Evolutionary conservation across 2,888 invertebrate genomes (phyloP).

Genomic region (Apotomis capreana): DNA sequence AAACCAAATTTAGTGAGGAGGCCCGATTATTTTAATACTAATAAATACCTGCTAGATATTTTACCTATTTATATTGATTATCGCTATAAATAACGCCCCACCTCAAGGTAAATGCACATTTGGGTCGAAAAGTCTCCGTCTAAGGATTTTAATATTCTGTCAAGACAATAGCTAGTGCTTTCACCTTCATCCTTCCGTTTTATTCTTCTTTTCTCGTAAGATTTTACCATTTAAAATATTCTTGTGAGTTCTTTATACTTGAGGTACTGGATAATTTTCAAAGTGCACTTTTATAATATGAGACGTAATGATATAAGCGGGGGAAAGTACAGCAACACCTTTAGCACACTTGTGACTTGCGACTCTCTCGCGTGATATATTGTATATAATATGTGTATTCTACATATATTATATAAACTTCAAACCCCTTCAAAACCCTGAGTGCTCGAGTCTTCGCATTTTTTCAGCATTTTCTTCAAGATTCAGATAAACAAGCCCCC

Average conservation of each 20-base stretch:
- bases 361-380: too few relatives aligned
- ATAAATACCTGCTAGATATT: too few relatives aligned
- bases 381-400: too few relatives aligned
- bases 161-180: slow-evolving; percentile 1
- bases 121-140: slow-evolving; percentile 9
- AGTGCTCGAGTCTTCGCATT: neutral
- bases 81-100: slow-evolving; percentile 2
- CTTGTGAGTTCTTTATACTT: neutral
- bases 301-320: too few relatives aligned
- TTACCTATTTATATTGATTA: too few relatives aligned
- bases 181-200: neutral
- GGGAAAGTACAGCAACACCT: too few relatives aligned
- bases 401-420: too few relatives aligned
- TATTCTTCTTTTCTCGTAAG: neutral
- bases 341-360: too few relatives aligned
- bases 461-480: slow-evolving; percentile 7
- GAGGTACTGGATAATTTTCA: neutral
- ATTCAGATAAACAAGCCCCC: slow-evolving; percentile 24
- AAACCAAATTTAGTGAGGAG: too few relatives aligned
- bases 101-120: slow-evolving; percentile 19
- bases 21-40: too few relatives aligned
- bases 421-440: neutral
- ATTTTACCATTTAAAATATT: neutral
- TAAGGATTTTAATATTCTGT: slow-evolving; percentile 29
- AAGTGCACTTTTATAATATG: neutral